Conservation (phyloP, 2,888 invertebrate genomes). For the Idaea dimidiata region DNA sequence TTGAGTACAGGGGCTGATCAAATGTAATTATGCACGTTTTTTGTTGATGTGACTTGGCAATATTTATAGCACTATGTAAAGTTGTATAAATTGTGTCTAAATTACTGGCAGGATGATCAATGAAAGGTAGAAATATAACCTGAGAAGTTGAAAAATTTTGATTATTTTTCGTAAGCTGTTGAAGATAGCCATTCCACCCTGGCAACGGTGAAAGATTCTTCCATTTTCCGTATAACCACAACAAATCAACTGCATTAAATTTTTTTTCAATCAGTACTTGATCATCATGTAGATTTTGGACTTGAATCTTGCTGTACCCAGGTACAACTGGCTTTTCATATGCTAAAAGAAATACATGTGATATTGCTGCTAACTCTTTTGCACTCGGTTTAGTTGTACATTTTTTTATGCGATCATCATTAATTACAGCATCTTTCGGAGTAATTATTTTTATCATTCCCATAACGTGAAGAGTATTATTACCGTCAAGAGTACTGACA, state of each 20-base stretch:
- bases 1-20: conserved; percentile 43
- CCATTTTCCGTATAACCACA: conserved; percentile 42
- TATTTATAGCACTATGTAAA: conserved; percentile 32
- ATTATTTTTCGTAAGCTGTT: conserved; percentile 34
- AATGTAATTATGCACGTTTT: conserved; percentile 37
- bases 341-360: conserved; percentile 31
- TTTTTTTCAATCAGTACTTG: conserved; percentile 24
- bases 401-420: conserved; percentile 31
- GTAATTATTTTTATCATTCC: conserved; percentile 26
- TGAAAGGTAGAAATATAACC: conserved; percentile 42
- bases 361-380: conserved; percentile 24
- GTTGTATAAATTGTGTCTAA: conserved; percentile 39
- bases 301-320: conserved; percentile 34
- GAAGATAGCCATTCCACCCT: conserved; percentile 47
- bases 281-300: conserved; percentile 34
- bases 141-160: conserved; percentile 31
- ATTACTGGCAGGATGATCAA: conserved; percentile 41
- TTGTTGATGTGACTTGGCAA: conserved; percentile 17
- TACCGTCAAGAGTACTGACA: conserved; percentile 13
- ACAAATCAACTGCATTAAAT: conserved; percentile 26
- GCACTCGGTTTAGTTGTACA: conserved; percentile 30
- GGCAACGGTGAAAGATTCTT: conserved; percentile 33
- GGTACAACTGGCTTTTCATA: conserved; percentile 32
- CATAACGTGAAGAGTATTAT: conserved; percentile 8
- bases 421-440: conserved; percentile 25